A percentile compares a stretch with the other conserved stretches of the same genome.
These are phyloP conservation scores for Patella depressa DNA, from an alignment of 2,888 invertebrate species.

Conservation along the genomic window DNA sequence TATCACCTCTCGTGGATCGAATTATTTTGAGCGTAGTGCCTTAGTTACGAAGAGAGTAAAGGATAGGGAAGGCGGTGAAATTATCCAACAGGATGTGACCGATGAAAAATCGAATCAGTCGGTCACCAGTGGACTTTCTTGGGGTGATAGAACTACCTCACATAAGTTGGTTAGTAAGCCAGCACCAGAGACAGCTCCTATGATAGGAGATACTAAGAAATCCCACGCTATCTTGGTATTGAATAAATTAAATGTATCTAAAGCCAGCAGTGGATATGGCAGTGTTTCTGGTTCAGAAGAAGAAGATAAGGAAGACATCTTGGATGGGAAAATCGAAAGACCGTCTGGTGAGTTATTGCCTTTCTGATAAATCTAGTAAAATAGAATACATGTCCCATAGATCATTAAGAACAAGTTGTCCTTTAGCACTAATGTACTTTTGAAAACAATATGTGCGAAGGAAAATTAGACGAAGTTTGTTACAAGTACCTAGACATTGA, in stretches of 20 bases:
- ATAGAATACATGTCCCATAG: too few species aligned
- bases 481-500: too few species aligned
- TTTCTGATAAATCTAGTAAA: too few species aligned
- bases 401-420: too few species aligned
- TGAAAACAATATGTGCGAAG: too few species aligned
- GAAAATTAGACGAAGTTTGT: too few species aligned
- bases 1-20: constrained; percentile 57
- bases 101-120: constrained; percentile 57
- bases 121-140: constrained; percentile 51
- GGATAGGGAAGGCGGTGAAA: constrained; percentile 49
- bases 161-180: constrained; percentile 4
- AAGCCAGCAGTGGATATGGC: constrained; percentile 48
- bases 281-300: constrained; percentile 47
- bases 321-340: constrained; percentile 26
- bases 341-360: constrained; percentile 42
- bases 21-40: constrained; percentile 54
- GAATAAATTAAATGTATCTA: constrained; percentile 41
- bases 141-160: constrained; percentile 44
- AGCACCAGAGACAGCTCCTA: constrained; percentile 11
- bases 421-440: too few species aligned
- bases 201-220: constrained; percentile 17
- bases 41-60: constrained; percentile 42
- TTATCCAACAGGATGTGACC: constrained; percentile 52
- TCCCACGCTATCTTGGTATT: constrained; percentile 19
- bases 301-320: constrained; percentile 32